These are phyloP conservation scores for Pollicipes pollicipes DNA, from an alignment of 1,140 invertebrate genomes.

Conservation along the genomic window DNA sequence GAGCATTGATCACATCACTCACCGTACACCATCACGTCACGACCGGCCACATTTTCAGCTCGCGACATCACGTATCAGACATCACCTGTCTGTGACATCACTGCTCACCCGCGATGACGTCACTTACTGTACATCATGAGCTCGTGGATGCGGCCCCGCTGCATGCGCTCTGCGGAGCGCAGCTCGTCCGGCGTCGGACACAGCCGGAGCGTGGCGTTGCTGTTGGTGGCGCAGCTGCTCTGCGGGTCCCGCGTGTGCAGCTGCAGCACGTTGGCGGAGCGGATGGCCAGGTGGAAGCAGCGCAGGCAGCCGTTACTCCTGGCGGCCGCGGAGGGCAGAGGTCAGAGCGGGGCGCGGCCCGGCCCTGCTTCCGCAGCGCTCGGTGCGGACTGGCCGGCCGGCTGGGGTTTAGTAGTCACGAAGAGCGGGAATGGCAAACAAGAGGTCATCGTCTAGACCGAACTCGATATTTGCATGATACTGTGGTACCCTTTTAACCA, in stretches of 20 bases:
- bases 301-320: conserved; percentile 7
- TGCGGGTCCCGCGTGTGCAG: conserved; percentile 8
- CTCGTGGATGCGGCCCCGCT: conserved; percentile 26
- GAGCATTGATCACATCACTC: no score
- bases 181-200: conserved; percentile 32
- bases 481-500: neutral
- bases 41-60: no score
- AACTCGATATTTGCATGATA: neutral
- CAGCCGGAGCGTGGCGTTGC: conserved; percentile 21
- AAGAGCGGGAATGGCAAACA: neutral
- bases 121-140: conserved; percentile 36
- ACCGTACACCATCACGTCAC: no score
- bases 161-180: conserved; percentile 21
- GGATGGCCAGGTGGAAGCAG: neutral
- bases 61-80: no score
- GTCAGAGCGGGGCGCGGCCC: neutral
- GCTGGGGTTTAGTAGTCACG: no score
- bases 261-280: conserved; percentile 1
- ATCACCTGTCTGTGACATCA: no score
- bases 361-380: no score
- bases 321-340: neutral
- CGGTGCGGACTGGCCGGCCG: no score
- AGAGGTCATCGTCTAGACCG: neutral
- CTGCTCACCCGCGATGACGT: neutral
- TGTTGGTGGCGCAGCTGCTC: conserved; percentile 7